These are phyloP conservation scores for Myoxocephalus aenaeus DNA, from an alignment of 2,797 vertebrate genomes.

Conservation along the genomic window DNA sequence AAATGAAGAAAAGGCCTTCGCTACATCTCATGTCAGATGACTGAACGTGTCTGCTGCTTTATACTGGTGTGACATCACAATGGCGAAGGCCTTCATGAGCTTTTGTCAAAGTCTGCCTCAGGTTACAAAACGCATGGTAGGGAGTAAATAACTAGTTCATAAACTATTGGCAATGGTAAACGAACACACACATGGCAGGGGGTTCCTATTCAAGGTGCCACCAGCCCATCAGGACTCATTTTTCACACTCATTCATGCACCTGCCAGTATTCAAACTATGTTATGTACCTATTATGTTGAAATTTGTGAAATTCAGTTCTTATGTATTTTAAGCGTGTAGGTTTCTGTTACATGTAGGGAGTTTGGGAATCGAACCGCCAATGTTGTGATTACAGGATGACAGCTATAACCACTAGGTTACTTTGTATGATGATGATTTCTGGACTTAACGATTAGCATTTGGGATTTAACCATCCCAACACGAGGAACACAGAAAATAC, in stretches of 20 bases:
- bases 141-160: neutral
- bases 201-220: neutral
- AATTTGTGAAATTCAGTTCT: neutral
- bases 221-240: too few relatives aligned
- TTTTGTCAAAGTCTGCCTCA: conserved; percentile 1
- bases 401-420: neutral
- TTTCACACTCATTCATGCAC: neutral
- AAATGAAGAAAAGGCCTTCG: neutral
- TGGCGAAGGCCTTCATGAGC: neutral
- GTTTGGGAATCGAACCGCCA: neutral
- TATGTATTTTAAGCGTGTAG: neutral
- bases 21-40: conserved; percentile 3
- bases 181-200: neutral
- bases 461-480: neutral
- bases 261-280: neutral
- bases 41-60: conserved; percentile 27
- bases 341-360: neutral
- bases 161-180: neutral
- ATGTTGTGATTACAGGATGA: neutral
- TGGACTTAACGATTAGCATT: neutral
- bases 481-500: neutral
- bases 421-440: neutral
- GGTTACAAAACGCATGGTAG: neutral
- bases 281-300: neutral
- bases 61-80: conserved; percentile 36